Percentiles rank a stretch among this genome's conserved stretches.
Conservation (phyloP, 2,113 vertebrate species). For the Poecile atricapillus region DNA sequence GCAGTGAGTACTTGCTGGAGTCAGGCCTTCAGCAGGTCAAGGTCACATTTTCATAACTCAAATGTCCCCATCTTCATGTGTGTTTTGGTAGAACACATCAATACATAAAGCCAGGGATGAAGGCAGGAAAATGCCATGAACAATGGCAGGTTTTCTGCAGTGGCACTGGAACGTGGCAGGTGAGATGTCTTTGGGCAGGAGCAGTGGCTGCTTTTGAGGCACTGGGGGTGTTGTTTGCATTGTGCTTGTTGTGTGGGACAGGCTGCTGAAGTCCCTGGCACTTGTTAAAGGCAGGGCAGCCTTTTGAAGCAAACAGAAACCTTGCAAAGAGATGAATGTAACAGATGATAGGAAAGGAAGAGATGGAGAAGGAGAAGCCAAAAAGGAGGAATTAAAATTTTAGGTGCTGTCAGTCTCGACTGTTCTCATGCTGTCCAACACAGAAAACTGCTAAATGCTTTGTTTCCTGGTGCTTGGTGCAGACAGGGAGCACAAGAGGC, state of each 20-base stretch:
- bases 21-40: neutral
- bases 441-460: neutral
- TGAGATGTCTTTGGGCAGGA: neutral
- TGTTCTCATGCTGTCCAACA: neutral
- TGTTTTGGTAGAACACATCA: neutral
- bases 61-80: neutral
- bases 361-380: neutral
- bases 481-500: fast-evolving
- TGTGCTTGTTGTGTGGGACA: neutral
- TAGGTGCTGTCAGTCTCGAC: neutral
- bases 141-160: neutral
- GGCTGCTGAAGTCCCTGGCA: neutral
- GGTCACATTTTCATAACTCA: neutral
- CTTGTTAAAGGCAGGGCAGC: neutral
- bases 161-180: neutral
- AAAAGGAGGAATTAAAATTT: neutral
- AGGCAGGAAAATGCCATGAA: neutral
- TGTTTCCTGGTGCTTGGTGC: neutral
- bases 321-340: neutral
- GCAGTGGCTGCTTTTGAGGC: neutral
- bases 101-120: neutral
- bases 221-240: neutral
- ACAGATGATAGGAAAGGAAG: neutral
- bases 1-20: neutral
- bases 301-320: neutral